phyloP scores from a whole-genome alignment of 2,888 invertebrate species.

The Acleris emargana region DNA sequence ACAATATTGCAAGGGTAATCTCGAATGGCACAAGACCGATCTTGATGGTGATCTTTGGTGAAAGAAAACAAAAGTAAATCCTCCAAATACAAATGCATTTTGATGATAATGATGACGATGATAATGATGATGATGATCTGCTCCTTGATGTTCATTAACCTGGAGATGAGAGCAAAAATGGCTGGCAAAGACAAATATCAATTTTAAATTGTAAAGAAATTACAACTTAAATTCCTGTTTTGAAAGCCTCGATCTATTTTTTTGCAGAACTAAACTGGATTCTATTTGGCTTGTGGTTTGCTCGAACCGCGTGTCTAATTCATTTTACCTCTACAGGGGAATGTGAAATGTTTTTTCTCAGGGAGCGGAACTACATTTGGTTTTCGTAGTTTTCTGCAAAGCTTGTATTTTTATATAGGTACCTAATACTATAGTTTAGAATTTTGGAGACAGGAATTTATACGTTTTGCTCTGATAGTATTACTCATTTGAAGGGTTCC shows the following conservation, averaged over 20 bases:
- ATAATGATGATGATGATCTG: not conserved
- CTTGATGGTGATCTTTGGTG: no score
- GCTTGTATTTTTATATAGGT: no score
- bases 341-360: constrained; percentile 8
- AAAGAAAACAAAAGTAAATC: not conserved
- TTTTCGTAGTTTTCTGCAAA: no score
- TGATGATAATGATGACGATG: not conserved
- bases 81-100: not conserved
- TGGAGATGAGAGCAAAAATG: no score
- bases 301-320: constrained; percentile 38
- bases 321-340: constrained; percentile 23
- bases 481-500: no score
- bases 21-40: no score
- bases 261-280: constrained; percentile 64
- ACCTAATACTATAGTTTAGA: no score
- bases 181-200: no score
- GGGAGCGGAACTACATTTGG: not conserved
- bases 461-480: no score
- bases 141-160: not conserved
- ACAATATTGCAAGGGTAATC: no score
- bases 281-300: constrained; percentile 51
- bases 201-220: constrained; percentile 40
- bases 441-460: no score
- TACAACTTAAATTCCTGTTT: constrained; percentile 60
- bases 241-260: constrained; percentile 68